phyloP scores from a whole-genome alignment of 1,140 invertebrate species.

The Nomia melanderi region DNA sequence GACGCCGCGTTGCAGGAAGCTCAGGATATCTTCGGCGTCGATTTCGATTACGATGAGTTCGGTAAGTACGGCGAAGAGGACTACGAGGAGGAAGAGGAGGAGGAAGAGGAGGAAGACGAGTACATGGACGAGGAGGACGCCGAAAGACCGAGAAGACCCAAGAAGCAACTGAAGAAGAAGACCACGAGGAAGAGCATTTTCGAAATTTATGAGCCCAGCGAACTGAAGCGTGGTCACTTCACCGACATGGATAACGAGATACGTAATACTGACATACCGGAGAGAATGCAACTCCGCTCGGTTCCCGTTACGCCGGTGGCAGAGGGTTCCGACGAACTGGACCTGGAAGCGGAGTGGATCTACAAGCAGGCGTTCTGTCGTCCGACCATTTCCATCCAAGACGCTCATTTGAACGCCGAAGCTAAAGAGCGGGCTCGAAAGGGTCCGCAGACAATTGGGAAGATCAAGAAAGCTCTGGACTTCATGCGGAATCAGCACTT shows the following conservation, averaged over 20 bases:
- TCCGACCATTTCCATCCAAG: constrained; percentile 90
- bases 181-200: constrained; percentile 94
- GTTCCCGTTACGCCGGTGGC: constrained; percentile 91
- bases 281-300: constrained; percentile 95
- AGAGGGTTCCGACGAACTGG: constrained; percentile 93
- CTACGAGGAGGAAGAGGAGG: constrained; percentile 90
- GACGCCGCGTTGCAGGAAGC: constrained; percentile 98
- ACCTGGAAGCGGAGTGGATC: constrained; percentile 98
- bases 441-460: constrained; percentile 87
- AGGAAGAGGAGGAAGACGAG: constrained; percentile 88
- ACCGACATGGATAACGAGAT: constrained; percentile 97
- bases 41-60: constrained; percentile 94
- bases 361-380: constrained; percentile 96
- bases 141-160: constrained; percentile 81
- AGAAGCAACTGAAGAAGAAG: constrained; percentile 90
- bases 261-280: constrained; percentile 93
- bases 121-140: constrained; percentile 86
- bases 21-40: constrained; percentile 99
- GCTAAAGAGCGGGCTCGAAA: constrained; percentile 82
- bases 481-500: constrained; percentile 97
- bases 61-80: constrained; percentile 84
- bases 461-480: constrained; percentile 96
- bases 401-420: constrained; percentile 81
- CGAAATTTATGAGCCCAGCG: constrained; percentile 98
- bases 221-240: constrained; percentile 97